Evolutionary conservation across 2,113 vertebrate genomes (phyloP), one percentile per base, ranked within the genome.

Genomic region (Alces alces): DNA sequence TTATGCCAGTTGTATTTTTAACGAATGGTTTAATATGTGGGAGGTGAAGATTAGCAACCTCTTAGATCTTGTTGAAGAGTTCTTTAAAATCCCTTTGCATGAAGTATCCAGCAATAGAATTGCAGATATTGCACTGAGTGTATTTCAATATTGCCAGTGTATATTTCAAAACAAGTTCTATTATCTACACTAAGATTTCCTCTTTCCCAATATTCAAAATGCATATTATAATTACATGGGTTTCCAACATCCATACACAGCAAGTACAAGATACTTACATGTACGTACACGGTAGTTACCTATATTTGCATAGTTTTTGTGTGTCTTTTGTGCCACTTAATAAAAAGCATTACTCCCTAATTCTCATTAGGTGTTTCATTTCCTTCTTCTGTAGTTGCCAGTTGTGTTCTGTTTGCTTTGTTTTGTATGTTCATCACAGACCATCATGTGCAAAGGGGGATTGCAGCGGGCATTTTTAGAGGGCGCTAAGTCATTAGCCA

Each of bases 261-360:
- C 98, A 98, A 99, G 99, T 99, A 99, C 98, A 99, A 98, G 99
- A 99, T 99, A 99, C 99, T 99, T 99, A 99, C 98, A 99, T 99
- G 99, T 99, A 99, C 99, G 93, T 98, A 99, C 98, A 99, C 98
- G 99, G 98, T 99, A 98, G 98, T 99, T 98, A 99, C 99, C 99
- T 99, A 99, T 99, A 99, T 99, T 99, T 99, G 99, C 99, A 99
- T 99, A 99, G 99, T 99, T 99, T 99, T 99, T 99, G 99, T 99
- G 98, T 99, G 99, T 99, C 99, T 99, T 99, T 99, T 98, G 99
- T 99, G 99, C 99, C 99, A 99, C 99, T 99, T 99, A 99, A 99
- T 98, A 98, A 99, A 99, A 99, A 99, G 99, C 98, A 99, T 99
- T 99, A 99, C 99, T 98, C 80, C 1, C 10, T 98, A 92, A 78